Percentiles rank a stretch among this genome's conserved stretches.
Conservation (phyloP, 2,113 vertebrate species). For the Piliocolobus tephrosceles region DNA sequence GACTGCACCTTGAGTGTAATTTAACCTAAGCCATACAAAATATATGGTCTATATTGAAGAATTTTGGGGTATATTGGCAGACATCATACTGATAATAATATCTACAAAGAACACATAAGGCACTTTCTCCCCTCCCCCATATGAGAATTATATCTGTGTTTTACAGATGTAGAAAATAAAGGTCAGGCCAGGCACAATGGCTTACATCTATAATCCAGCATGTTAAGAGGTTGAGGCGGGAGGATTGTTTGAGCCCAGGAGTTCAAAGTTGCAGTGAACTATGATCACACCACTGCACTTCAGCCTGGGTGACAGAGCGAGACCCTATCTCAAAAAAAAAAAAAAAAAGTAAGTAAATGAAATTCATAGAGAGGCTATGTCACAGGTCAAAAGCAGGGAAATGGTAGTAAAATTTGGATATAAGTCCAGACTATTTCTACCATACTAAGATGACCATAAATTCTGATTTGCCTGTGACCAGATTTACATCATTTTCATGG, state of each 20-base stretch:
- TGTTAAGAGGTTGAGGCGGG: no score
- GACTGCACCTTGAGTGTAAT: background rate
- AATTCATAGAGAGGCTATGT: background rate
- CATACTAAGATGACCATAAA: background rate
- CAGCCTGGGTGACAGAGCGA: no score
- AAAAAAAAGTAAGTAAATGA: background rate
- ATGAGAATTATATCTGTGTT: background rate
- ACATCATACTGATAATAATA: background rate
- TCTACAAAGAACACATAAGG: background rate
- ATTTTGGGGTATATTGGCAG: background rate
- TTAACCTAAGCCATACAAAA: background rate
- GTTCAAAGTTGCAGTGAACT: no score
- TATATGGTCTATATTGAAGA: background rate
- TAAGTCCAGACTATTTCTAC: background rate
- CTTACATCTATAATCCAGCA: no score
- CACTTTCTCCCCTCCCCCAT: background rate
- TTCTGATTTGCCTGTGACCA: background rate
- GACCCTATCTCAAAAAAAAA: no score
- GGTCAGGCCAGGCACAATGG: no score
- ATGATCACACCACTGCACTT: no score
- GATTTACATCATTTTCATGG: background rate
- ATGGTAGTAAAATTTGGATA: background rate
- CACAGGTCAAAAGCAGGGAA: background rate
- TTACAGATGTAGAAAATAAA: background rate
- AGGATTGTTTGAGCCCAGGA: no score